Base-by-base conservation (phyloP, 2,888 invertebrate species). In the Sesamia inferens region DNA sequence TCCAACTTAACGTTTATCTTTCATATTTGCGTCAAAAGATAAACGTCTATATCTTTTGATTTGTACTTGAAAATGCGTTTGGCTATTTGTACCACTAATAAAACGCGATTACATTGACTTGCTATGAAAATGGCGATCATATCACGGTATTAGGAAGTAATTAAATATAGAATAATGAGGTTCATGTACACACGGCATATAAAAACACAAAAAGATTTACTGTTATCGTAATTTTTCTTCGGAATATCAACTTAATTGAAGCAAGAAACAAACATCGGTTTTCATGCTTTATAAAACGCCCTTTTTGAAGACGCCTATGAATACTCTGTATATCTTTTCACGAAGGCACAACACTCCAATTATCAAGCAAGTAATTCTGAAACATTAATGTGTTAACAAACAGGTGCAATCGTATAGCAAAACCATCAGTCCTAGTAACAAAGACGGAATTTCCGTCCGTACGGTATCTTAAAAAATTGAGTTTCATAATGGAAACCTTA, bases 131-230 rank as follows among this genome's bases (percentile, higher is more conserved):
- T 70, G 78, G 78, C 31, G 75, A 75, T 19, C 13, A 31, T 51
- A 31, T 70, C 22, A 55, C 54, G 42, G 22, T 68, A 54, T 42
- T 24, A 24, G 7, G n/a, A 42, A 58, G n/a, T 8, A 61, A 76
- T 68, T 51, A 58, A 48, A 3, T 1, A 24, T 47, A 76, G 19
- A 44, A n/a, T 31, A 62, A 54, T 62, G 19, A 70, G 61, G 59
- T n/a, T 13, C 7, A 54, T 75, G 78, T 77, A 78, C 75, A 78
- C 70, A 78, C 55, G 10, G 48, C 42, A 61, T 44, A 42, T 31
- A 14, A n/a, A 42, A 58, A 51, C 10, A 54, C 11, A 11, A n/a
- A 22, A 44, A 19, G 14, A 31, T 6, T 48, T 10, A 10, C n/a
- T n/a, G 8, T 1, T n/a, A 10, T 31, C 48, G 10, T 48, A 65